Percentiles rank a stretch among this genome's conserved stretches.
These are phyloP conservation scores for Saxidomus purpurata DNA, from an alignment of 1,140 invertebrate species.

Conservation along the genomic window DNA sequence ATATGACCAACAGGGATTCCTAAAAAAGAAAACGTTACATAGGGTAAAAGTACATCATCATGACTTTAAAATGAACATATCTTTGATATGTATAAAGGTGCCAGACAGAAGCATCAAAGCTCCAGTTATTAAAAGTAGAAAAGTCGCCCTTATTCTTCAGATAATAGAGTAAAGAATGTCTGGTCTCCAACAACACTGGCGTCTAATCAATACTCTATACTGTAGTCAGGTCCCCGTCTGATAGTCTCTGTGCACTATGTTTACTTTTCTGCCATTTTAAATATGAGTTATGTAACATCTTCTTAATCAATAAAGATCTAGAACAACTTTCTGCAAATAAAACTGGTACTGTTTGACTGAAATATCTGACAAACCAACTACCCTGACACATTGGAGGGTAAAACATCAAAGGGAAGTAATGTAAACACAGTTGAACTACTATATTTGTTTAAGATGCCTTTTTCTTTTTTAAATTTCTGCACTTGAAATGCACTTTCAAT, in stretches of 20 bases:
- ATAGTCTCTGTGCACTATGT: constrained; percentile 6
- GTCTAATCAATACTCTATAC: neutral
- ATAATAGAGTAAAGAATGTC: too few relatives aligned
- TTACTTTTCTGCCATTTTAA: neutral
- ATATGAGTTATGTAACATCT: constrained; percentile 12
- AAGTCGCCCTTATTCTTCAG: too few relatives aligned
- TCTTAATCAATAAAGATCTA: neutral
- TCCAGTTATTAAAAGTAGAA: too few relatives aligned
- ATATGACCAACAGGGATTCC: too few relatives aligned
- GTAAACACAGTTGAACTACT: neutral
- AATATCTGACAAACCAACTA: neutral
- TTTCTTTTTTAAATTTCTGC: neutral
- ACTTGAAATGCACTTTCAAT: neutral
- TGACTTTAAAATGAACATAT: too few relatives aligned
- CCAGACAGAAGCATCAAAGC: too few relatives aligned
- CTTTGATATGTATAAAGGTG: too few relatives aligned
- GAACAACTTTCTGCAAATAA: neutral
- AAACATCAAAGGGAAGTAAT: neutral
- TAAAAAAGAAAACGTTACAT: too few relatives aligned
- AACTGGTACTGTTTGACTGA: neutral
- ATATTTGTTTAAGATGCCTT: neutral
- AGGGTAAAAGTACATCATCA: too few relatives aligned
- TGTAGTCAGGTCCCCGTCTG: neutral
- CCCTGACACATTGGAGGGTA: neutral
- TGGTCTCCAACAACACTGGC: neutral